Conservation (phyloP, 2,888 invertebrate genomes). For the Chydorus sphaericus region DNA sequence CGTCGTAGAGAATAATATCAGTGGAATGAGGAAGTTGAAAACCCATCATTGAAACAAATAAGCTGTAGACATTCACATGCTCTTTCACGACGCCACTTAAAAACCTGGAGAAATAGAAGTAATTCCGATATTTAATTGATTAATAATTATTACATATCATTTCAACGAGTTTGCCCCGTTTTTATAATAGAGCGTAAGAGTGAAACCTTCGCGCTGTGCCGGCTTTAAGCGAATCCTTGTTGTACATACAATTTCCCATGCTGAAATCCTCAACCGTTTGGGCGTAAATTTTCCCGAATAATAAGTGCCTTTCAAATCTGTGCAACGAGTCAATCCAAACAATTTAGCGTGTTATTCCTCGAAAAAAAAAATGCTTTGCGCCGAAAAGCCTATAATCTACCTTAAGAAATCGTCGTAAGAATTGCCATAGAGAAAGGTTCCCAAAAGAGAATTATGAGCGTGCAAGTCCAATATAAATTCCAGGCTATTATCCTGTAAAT, state of each 20-base stretch:
- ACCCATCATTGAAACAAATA: conserved; percentile 85
- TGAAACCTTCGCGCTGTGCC: conserved; percentile 74
- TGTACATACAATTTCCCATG: conserved; percentile 73
- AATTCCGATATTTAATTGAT: not conserved
- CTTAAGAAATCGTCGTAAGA: conserved; percentile 82
- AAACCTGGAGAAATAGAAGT: conserved; percentile 26
- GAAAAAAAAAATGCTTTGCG: not conserved
- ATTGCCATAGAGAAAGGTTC: conserved; percentile 89
- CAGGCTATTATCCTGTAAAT: conserved; percentile 47
- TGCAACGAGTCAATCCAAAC: conserved; percentile 14
- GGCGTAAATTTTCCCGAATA: conserved; percentile 82
- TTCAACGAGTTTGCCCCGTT: not conserved
- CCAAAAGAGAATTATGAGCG: conserved; percentile 79
- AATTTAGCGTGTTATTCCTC: not conserved
- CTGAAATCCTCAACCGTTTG: conserved; percentile 80
- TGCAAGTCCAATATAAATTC: conserved; percentile 93
- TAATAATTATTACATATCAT: not conserved
- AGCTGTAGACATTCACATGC: conserved; percentile 70
- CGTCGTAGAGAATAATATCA: conserved; percentile 69
- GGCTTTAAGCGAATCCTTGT: conserved; percentile 68
- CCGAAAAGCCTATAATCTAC: conserved; percentile 29
- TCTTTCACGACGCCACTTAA: conserved; percentile 59
- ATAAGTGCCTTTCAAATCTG: conserved; percentile 84
- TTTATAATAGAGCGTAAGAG: not conserved
- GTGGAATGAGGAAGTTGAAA: conserved; percentile 50